Evolutionary conservation across 2,113 vertebrate genomes (phyloP).

Genomic region (Pseudopodoces humilis): DNA sequence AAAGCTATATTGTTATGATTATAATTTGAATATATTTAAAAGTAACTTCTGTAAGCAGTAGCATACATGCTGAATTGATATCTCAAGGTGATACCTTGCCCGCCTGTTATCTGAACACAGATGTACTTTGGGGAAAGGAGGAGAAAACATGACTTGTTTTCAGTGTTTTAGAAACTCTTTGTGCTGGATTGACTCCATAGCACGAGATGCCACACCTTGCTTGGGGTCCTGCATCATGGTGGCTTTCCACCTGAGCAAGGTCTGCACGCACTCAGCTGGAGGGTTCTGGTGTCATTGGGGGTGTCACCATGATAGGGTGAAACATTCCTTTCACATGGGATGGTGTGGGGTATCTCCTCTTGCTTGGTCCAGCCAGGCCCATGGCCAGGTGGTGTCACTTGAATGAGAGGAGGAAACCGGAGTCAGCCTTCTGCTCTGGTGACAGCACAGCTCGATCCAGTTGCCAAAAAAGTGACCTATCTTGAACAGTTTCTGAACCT

Average conservation of each 20-base stretch:
- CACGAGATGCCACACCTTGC: not conserved
- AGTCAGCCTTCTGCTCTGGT: not conserved
- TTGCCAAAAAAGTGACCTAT: not conserved
- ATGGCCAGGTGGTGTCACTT: accelerated
- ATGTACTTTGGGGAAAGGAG: not conserved
- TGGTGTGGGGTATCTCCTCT: not conserved
- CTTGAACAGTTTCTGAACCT: not conserved
- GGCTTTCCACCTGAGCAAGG: not conserved
- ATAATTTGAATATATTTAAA: not conserved
- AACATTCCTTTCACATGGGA: not conserved
- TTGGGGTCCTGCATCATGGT: accelerated
- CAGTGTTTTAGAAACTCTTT: not conserved
- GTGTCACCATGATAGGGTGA: not conserved
- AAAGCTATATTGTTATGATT: not conserved
- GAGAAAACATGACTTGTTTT: not conserved
- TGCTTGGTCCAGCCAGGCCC: not conserved
- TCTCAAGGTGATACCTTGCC: not conserved
- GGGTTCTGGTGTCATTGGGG: not conserved
- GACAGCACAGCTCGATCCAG: not conserved
- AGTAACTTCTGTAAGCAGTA: not conserved
- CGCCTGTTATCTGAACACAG: not conserved
- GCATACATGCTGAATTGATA: not conserved
- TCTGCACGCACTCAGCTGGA: not conserved
- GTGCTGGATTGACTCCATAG: not conserved
- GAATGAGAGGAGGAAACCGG: not conserved